These are phyloP conservation scores for Podabrus alpinus DNA, from an alignment of 2,888 invertebrate species.

Conservation along the genomic window DNA sequence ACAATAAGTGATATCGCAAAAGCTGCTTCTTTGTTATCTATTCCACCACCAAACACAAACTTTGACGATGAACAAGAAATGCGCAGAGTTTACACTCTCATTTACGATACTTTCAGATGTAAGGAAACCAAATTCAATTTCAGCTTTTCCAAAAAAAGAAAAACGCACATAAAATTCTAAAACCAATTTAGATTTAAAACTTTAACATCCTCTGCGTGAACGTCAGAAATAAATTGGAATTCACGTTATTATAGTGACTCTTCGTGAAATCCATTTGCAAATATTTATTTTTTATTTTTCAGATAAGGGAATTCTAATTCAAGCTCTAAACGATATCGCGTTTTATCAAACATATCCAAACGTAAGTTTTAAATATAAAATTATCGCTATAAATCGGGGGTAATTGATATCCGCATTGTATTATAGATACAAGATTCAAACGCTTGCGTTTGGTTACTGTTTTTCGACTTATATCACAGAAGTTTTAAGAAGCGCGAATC, in stretches of 20 bases:
- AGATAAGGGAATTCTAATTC: constrained; percentile 71
- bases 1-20: constrained; percentile 59
- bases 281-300: constrained; percentile 46
- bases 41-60: constrained; percentile 57
- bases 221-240: constrained; percentile 2
- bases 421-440: constrained; percentile 39
- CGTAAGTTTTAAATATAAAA: constrained; percentile 53
- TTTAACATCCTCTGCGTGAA: neutral
- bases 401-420: constrained; percentile 22
- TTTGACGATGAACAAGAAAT: constrained; percentile 73
- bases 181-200: neutral
- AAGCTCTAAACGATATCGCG: constrained; percentile 65
- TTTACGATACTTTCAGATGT: constrained; percentile 78
- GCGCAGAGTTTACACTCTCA: constrained; percentile 72
- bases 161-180: neutral
- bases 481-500: constrained; percentile 57
- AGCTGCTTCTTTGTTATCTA: constrained; percentile 60
- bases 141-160: neutral
- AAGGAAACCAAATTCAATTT: constrained; percentile 48
- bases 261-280: neutral
- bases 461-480: constrained; percentile 72
- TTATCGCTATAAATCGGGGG: neutral
- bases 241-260: neutral
- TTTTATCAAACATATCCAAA: constrained; percentile 64
- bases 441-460: constrained; percentile 64